These are phyloP conservation scores for Sepiola atlantica DNA, from an alignment of 2,888 invertebrate species.

Conservation along the genomic window DNA sequence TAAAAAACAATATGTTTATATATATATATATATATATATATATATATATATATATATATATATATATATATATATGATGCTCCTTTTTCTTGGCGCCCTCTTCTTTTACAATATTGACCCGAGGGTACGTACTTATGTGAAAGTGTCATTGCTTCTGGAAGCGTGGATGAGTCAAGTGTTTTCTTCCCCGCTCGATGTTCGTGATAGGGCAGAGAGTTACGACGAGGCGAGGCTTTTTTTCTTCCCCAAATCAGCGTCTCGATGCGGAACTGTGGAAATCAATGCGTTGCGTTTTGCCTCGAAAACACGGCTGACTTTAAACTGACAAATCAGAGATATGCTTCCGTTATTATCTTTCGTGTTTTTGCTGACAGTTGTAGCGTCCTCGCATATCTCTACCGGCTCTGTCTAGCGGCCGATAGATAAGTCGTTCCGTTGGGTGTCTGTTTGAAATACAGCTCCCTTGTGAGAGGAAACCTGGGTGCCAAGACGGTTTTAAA, in stretches of 20 bases:
- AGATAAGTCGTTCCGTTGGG: too few species aligned
- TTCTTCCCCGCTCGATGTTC: not conserved
- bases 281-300: not conserved
- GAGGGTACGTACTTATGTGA: not conserved
- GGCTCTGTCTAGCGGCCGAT: too few species aligned
- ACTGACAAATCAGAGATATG: not conserved
- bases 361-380: too few species aligned
- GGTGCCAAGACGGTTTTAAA: too few species aligned
- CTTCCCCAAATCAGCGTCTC: not conserved
- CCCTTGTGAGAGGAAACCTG: too few species aligned
- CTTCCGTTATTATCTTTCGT: too few species aligned
- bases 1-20: too few species aligned
- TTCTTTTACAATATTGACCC: not conserved
- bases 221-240: not conserved
- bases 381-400: too few species aligned
- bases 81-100: not conserved
- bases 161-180: not conserved
- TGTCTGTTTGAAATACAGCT: too few species aligned
- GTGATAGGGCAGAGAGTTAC: not conserved
- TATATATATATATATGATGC: too few species aligned
- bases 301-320: constrained; percentile 5
- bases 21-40: too few species aligned
- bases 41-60: too few species aligned
- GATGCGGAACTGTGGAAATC: not conserved
- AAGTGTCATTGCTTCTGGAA: not conserved